phyloP scores from a whole-genome alignment of 64 coral and sea anemone species.

The Stichodactyla mertensii region DNA sequence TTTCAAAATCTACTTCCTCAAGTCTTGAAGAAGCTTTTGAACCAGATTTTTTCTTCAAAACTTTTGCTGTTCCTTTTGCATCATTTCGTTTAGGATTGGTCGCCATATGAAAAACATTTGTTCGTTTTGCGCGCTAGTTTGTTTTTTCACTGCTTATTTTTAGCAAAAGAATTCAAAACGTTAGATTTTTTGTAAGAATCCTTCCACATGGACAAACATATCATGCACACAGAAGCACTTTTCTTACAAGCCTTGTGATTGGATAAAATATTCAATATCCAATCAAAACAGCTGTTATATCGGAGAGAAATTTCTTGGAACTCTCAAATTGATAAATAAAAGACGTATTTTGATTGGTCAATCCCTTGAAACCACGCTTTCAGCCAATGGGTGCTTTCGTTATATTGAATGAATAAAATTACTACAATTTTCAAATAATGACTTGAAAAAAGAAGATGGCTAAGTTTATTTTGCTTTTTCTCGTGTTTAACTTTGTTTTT shows the following conservation, averaged over 20 bases:
- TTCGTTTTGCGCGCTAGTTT: neutral
- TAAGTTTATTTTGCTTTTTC: neutral
- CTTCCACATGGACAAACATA: neutral
- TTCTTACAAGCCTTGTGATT: conserved; percentile 5
- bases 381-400: neutral
- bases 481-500: neutral
- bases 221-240: neutral
- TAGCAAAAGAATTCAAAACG: neutral
- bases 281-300: conserved; percentile 18
- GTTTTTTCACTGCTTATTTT: neutral
- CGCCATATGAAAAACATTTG: neutral
- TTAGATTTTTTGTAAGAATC: neutral
- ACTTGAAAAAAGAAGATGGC: neutral
- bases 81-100: neutral
- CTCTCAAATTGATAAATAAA: neutral
- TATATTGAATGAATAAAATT: neutral
- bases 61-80: neutral
- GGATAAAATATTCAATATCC: neutral
- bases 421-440: neutral
- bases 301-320: neutral
- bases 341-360: neutral
- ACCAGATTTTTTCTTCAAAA: neutral
- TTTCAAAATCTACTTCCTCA: neutral
- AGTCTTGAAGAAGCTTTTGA: neutral
- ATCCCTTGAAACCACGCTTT: no score